A percentile compares a stretch with the other conserved stretches of the same genome.
Evolutionary conservation across 1,140 invertebrate species (phyloP).

Genomic region (Macrotrachela quadricornifera): DNA sequence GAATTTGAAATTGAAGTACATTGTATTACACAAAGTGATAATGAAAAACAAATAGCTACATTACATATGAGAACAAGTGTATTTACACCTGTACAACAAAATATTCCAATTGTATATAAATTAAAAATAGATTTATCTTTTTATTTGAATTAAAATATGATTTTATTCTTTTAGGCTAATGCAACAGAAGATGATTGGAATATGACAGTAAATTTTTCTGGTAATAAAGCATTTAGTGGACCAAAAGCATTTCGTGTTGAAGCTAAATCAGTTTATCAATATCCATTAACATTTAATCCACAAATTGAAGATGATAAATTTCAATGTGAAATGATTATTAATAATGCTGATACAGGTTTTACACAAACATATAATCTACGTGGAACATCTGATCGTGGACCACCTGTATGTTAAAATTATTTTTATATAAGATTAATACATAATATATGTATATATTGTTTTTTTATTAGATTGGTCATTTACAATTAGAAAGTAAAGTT

Average conservation of each 20-base stretch:
- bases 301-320: slow-evolving; percentile 1
- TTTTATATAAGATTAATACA: too few relatives aligned
- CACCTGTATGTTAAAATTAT: not conserved
- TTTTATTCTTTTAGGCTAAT: not conserved
- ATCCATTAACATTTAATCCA: slow-evolving; percentile 1
- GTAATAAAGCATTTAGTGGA: slow-evolving; percentile 1
- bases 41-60: too few relatives aligned
- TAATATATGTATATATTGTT: too few relatives aligned
- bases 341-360: not conserved
- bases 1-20: not conserved
- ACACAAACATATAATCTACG: not conserved
- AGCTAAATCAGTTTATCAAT: not conserved
- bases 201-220: not conserved
- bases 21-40: too few relatives aligned
- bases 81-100: slow-evolving; percentile 22
- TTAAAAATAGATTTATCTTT: too few relatives aligned
- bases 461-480: not conserved
- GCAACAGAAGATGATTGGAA: slow-evolving; percentile 1
- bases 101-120: slow-evolving; percentile 28
- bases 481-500: slow-evolving; percentile 7
- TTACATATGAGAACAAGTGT: slow-evolving; percentile 20
- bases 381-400: not conserved
- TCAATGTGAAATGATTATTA: not conserved
- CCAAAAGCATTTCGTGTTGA: not conserved
- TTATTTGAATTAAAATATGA: not conserved